Evolutionary conservation across 2,888 invertebrate genomes (phyloP).

Genomic region (Agonopterix subpropinquella): DNA sequence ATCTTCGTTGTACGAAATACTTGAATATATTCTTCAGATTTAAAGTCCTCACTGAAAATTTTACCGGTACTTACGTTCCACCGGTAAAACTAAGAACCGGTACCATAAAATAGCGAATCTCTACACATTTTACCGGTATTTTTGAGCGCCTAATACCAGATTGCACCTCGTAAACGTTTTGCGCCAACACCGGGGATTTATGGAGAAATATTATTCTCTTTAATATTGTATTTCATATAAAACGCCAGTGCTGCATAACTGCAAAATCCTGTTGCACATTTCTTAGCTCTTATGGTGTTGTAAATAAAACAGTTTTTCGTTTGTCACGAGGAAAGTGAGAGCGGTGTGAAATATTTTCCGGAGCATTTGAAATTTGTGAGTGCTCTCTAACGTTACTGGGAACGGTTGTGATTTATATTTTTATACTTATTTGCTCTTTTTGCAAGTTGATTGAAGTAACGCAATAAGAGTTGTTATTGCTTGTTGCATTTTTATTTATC

Average conservation of each 20-base stretch:
- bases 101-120: too few relatives aligned
- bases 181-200: conserved; percentile 34
- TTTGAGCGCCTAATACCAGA: conserved; percentile 3
- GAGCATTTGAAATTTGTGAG: conserved; percentile 29
- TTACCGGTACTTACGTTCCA: neutral
- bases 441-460: conserved; percentile 20
- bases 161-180: conserved; percentile 16
- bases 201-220: conserved; percentile 41
- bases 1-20: too few relatives aligned
- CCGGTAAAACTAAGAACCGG: too few relatives aligned
- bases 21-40: too few relatives aligned
- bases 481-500: too few relatives aligned
- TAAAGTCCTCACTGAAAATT: too few relatives aligned
- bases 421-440: conserved; percentile 27
- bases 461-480: neutral
- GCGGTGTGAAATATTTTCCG: conserved; percentile 15
- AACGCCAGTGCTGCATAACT: neutral
- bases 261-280: conserved; percentile 11
- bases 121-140: neutral
- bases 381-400: conserved; percentile 16
- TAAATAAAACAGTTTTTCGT: neutral
- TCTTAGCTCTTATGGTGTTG: conserved; percentile 1
- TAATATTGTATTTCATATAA: conserved; percentile 30
- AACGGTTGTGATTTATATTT: conserved; percentile 26
- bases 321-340: neutral